Evolutionary conservation across 2,113 vertebrate genomes (phyloP).

Genomic region (Scomber scombrus): DNA sequence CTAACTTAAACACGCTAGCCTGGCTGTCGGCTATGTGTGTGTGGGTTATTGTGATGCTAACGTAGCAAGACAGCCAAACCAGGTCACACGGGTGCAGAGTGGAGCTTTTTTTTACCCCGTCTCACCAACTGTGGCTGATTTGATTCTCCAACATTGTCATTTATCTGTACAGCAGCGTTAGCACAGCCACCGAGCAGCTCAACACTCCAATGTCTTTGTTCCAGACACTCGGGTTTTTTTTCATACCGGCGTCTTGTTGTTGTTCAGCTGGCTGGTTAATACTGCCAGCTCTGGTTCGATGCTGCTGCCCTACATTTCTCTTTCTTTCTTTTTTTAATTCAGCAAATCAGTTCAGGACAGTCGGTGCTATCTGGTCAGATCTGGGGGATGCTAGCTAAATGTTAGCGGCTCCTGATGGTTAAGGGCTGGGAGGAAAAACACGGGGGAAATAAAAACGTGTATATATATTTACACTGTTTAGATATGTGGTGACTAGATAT

Average conservation of each 20-base stretch:
- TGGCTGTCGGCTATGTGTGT: conserved; percentile 28
- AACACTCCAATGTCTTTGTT: conserved; percentile 50
- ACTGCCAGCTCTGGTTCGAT: not conserved
- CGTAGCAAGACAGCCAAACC: conserved; percentile 69
- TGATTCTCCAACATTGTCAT: conserved; percentile 35
- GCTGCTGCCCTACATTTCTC: conserved; percentile 20
- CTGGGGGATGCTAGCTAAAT: not conserved
- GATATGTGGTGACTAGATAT: too few relatives aligned
- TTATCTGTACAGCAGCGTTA: conserved; percentile 10
- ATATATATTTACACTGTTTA: too few relatives aligned
- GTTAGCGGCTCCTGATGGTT: not conserved
- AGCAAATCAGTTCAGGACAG: conserved; percentile 31
- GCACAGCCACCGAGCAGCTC: not conserved
- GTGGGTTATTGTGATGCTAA: conserved; percentile 83
- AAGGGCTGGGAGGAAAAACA: not conserved
- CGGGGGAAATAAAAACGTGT: not conserved
- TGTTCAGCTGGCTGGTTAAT: not conserved
- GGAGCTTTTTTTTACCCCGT: conserved; percentile 11
- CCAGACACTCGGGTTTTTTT: conserved; percentile 28
- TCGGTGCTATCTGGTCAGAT: not conserved
- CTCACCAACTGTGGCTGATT: conserved; percentile 32
- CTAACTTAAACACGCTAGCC: conserved; percentile 56
- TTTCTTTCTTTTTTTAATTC: not conserved
- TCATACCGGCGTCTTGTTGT: conserved; percentile 21
- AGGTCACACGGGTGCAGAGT: conserved; percentile 66